A percentile compares a stretch with the other conserved stretches of the same genome.
These are phyloP conservation scores for Mormyrops attenuatus DNA, from an alignment of 2,797 vertebrate genomes.

Conservation along the genomic window DNA sequence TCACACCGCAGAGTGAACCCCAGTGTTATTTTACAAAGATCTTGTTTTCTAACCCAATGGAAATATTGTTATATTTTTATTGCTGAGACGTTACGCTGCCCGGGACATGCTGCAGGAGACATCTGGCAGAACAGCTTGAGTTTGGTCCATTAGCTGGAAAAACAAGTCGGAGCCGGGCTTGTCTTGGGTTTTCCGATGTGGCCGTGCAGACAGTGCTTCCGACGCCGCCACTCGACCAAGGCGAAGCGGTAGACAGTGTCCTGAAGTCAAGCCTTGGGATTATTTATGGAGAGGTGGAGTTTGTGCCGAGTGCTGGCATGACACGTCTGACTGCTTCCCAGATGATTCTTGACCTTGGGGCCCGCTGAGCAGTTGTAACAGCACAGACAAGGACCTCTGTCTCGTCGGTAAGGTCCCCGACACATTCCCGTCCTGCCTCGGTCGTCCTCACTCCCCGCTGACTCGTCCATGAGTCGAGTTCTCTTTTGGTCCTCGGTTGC, in stretches of 20 bases:
- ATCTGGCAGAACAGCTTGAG: conserved; percentile 14
- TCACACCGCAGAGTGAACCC: not conserved
- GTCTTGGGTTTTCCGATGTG: not conserved
- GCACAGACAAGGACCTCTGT: not conserved
- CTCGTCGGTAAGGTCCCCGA: not conserved
- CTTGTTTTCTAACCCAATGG: not conserved
- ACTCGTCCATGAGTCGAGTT: not conserved
- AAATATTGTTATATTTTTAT: not conserved
- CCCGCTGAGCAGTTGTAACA: not conserved
- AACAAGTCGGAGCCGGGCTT: not conserved
- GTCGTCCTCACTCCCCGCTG: not conserved
- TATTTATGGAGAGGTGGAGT: not conserved
- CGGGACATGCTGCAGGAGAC: not conserved
- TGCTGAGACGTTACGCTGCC: not conserved
- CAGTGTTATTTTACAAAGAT: not conserved
- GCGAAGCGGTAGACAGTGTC: not conserved
- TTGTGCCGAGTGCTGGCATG: not conserved
- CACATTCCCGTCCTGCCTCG: not conserved
- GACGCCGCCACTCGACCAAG: not conserved
- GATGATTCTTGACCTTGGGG: not conserved
- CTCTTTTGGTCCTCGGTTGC: not conserved
- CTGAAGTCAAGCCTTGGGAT: not conserved
- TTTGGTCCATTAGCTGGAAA: conserved; percentile 7
- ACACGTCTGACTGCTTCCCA: not conserved
- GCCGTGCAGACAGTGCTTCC: not conserved